A percentile compares a stretch with the other conserved stretches of the same genome.
Conservation (phyloP, 1,140 invertebrate genomes). For the Chironomus tepperi region DNA sequence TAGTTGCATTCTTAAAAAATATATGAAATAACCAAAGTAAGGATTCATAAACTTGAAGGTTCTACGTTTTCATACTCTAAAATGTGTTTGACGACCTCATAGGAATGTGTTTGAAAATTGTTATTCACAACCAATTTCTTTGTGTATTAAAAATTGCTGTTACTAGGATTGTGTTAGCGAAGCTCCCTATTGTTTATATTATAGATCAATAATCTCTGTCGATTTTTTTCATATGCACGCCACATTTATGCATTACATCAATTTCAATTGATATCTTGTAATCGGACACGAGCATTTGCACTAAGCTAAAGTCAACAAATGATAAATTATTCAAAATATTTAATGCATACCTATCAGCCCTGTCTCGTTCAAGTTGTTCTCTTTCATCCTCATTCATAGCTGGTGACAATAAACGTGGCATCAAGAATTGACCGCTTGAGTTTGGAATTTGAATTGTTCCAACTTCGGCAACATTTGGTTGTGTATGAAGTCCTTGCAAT, state of each 20-base stretch:
- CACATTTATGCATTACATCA: too few species aligned
- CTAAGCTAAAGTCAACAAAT: background rate
- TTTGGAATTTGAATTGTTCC: slow-evolving; percentile 5
- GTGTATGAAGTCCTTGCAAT: background rate
- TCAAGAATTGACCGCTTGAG: slow-evolving; percentile 32
- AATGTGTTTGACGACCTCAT: background rate
- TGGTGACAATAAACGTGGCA: slow-evolving; percentile 39
- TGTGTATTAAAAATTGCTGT: too few species aligned
- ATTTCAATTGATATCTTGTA: background rate
- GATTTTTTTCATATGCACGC: too few species aligned
- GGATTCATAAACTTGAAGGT: too few species aligned
- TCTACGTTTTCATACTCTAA: background rate
- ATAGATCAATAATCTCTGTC: too few species aligned
- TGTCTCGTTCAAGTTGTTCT: slow-evolving; percentile 35
- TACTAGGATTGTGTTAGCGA: too few species aligned
- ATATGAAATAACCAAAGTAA: too few species aligned
- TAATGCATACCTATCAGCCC: slow-evolving; percentile 35
- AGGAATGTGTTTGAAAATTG: too few species aligned
- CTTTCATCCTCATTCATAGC: slow-evolving; percentile 36
- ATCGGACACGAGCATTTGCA: too few species aligned
- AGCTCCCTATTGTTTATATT: too few species aligned
- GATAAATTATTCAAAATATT: background rate
- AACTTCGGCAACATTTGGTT: background rate
- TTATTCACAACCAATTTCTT: too few species aligned
- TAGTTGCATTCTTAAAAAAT: too few species aligned